Evolutionary conservation across 2,797 vertebrate genomes (phyloP).

Genomic region (Picus viridis): DNA sequence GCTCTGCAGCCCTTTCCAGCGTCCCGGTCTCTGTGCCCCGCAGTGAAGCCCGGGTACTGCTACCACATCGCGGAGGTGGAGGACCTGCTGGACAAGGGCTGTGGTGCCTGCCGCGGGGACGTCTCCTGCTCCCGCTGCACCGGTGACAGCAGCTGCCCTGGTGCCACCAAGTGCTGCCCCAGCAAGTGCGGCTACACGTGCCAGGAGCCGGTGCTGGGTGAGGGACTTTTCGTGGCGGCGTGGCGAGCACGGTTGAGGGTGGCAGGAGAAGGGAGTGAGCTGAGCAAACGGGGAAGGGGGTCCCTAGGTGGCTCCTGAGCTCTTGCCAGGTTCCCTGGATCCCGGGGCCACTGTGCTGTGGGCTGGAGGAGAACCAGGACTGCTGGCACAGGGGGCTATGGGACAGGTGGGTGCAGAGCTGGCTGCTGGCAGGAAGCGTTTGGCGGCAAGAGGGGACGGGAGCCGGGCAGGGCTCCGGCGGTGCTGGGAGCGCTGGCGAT

Average conservation of each 20-base stretch:
- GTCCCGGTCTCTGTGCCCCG: accelerated
- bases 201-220: slow-evolving; percentile 65
- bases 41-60: slow-evolving; percentile 59
- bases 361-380: accelerated
- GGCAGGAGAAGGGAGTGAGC: not conserved
- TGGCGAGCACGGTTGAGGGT: not conserved
- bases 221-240: not conserved
- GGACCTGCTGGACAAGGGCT: not conserved
- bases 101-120: not conserved
- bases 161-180: slow-evolving; percentile 62
- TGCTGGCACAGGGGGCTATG: accelerated
- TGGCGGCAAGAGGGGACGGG: accelerated
- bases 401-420: not conserved
- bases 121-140: not conserved
- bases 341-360: accelerated
- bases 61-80: slow-evolving; percentile 23
- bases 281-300: not conserved
- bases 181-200: slow-evolving; percentile 54
- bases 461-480: not conserved
- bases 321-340: not conserved
- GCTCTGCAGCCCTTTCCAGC: not conserved
- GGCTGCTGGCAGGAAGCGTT: not conserved
- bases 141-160: not conserved
- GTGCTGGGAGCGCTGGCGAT: accelerated
- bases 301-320: not conserved